Percentiles rank a stretch among this genome's conserved stretches.
Evolutionary conservation across 2,113 vertebrate genomes (phyloP).

Genomic region (Athene cunicularia): DNA sequence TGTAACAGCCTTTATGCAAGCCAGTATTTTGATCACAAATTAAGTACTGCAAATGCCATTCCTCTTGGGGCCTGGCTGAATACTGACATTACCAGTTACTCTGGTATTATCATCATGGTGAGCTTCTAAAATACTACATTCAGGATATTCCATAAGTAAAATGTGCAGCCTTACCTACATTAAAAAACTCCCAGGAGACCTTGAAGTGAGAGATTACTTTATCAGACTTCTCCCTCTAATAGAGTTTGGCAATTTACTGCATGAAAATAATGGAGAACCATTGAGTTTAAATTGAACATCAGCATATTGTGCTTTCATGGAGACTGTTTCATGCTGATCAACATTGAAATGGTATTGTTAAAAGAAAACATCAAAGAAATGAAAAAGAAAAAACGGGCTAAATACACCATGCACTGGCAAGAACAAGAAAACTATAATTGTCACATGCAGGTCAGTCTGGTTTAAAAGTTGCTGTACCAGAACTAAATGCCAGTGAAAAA

Average conservation of each 20-base stretch:
- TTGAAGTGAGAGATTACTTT: slow-evolving; percentile 49
- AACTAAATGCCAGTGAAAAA: neutral
- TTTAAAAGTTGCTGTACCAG: neutral
- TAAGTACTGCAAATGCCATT: neutral
- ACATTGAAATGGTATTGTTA: slow-evolving; percentile 36
- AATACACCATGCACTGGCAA: neutral
- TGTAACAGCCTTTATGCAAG: neutral
- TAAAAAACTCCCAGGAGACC: slow-evolving; percentile 37
- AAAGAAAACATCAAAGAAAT: slow-evolving; percentile 39
- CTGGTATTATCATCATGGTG: neutral
- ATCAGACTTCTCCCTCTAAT: slow-evolving; percentile 20
- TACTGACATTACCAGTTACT: neutral
- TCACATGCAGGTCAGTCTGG: slow-evolving; percentile 20
- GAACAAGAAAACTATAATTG: neutral
- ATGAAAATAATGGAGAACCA: slow-evolving; percentile 51
- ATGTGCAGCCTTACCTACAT: slow-evolving; percentile 27
- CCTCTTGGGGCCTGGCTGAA: neutral
- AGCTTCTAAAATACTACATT: neutral
- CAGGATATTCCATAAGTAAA: slow-evolving; percentile 20
- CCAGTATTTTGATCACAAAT: neutral
- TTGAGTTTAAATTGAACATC: slow-evolving; percentile 50
- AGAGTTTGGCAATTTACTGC: slow-evolving; percentile 51
- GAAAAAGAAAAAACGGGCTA: neutral
- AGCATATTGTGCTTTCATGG: slow-evolving; percentile 43
- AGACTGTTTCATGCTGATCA: slow-evolving; percentile 29